These are phyloP conservation scores for Pomacea maculata DNA, from an alignment of 1,140 invertebrate genomes.

Conservation along the genomic window DNA sequence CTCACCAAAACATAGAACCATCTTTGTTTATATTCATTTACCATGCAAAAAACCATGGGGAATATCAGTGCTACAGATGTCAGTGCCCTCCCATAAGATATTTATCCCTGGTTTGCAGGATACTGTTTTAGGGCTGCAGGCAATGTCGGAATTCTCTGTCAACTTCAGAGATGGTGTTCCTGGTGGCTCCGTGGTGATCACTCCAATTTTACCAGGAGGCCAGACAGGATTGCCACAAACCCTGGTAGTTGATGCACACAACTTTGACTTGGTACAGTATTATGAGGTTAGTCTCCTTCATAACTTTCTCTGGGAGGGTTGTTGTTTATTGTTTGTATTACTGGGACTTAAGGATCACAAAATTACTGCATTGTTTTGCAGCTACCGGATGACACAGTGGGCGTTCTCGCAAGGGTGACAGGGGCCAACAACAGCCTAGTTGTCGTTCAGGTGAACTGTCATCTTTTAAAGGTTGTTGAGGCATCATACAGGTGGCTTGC, in stretches of 20 bases:
- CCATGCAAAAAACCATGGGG: too few species aligned
- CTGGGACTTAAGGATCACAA: neutral
- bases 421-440: slow-evolving; percentile 5
- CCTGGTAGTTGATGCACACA: slow-evolving; percentile 45
- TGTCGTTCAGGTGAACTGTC: slow-evolving; percentile 19
- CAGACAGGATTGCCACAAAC: slow-evolving; percentile 30
- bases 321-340: neutral
- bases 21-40: too few species aligned
- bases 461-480: neutral
- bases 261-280: slow-evolving; percentile 47
- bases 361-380: slow-evolving; percentile 3
- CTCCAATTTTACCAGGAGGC: slow-evolving; percentile 11
- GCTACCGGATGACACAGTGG: slow-evolving; percentile 16
- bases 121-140: slow-evolving; percentile 66
- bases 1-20: too few species aligned
- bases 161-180: slow-evolving; percentile 28
- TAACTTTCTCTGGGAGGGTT: neutral
- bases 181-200: slow-evolving; percentile 38
- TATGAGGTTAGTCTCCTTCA: slow-evolving; percentile 47
- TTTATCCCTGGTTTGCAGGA: slow-evolving; percentile 51
- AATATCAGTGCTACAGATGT: too few species aligned
- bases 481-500: neutral
- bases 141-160: slow-evolving; percentile 61
- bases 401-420: slow-evolving; percentile 8
- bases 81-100: neutral